Conservation (phyloP, 1,140 invertebrate species). For the Helicoverpa armigera region DNA sequence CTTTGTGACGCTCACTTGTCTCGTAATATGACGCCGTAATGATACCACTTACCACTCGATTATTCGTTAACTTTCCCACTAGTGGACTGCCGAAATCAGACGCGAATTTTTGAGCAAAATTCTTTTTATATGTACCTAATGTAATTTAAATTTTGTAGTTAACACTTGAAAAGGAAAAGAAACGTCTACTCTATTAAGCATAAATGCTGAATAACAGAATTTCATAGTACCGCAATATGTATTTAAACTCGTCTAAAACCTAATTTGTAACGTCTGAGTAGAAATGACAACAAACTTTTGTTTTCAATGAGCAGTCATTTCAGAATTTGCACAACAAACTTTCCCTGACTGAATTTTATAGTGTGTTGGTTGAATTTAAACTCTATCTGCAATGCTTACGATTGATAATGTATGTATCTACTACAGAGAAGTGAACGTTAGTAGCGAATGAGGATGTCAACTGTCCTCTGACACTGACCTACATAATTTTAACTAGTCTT, state of each 20-base stretch:
- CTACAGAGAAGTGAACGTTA: conserved; percentile 41
- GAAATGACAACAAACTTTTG: conserved; percentile 48
- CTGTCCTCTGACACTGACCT: conserved; percentile 77
- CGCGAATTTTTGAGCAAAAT: conserved; percentile 50
- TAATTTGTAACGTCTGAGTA: conserved; percentile 36
- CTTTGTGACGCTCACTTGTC: conserved; percentile 83
- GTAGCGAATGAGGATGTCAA: conserved; percentile 53
- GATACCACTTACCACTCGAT: conserved; percentile 75
- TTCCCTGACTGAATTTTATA: conserved; percentile 45
- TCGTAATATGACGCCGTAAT: conserved; percentile 82
- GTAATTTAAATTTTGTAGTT: too few species aligned
- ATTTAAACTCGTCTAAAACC: not conserved
- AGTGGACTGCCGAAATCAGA: conserved; percentile 50
- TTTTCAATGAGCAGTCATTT: conserved; percentile 47
- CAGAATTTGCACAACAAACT: conserved; percentile 47
- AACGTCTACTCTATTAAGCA: too few species aligned
- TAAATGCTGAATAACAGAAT: not conserved
- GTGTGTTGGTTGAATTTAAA: conserved; percentile 52
- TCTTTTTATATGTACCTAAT: not conserved
- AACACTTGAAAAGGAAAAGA: too few species aligned
- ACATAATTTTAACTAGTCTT: conserved; percentile 66
- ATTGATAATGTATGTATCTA: conserved; percentile 58
- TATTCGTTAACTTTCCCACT: conserved; percentile 64
- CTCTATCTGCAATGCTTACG: conserved; percentile 60
- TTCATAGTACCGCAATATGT: not conserved